Base-by-base conservation (phyloP, 1,140 invertebrate genomes). In the Cydia pomonella region DNA sequence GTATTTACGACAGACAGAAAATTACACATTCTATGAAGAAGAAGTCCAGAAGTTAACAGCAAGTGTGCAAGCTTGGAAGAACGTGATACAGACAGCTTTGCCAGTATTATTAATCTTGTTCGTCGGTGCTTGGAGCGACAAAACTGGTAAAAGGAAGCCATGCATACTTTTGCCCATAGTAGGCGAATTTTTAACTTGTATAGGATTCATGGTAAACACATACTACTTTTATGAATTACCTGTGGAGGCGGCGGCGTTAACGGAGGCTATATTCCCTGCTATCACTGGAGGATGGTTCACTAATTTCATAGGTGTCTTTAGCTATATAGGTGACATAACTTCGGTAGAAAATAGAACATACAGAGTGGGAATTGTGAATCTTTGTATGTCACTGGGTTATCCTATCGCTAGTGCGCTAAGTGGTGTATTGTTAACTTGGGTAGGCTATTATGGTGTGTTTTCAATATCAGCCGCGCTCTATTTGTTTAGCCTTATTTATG, bases 251-350 rank as follows among this genome's bases (percentile, higher is more conserved):
- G 94, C 95, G 16, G 96, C 95, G 0, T 89, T 97, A 0, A 95
- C 96, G 1, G 96, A 97, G 86, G 94, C 96, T 0, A 89, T 97
- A 16, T 96, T 96, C 86, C 96, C 96, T 0, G 96, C 96, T 0
- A 83, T 98, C 0, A 96, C 96, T 1, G 97, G 97, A 3, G 97
- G 97, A 1, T 97, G 96, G 95, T 97, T 97, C 80, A 97, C 96
- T 10, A 96, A 97, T 94, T 95, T 98, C 79, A 97, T 98, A 94
- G 96, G 96, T 13, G 95, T 97, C n/a, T 98, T 98, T 87, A 98
- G 97, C 86, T 98, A 98, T 82, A 96, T 98, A 21, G 96, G 95
- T 25, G 97, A 98, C 84, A 96, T 97, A n/a, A 97, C 97, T 0
- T 95, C 95, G 0, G 94, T 95, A 44, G 95, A 97, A 84, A 96